Evolutionary conservation across 2,888 invertebrate genomes (phyloP), one percentile per base, ranked within the genome.

Genomic region (Phlogophora meticulosa): DNA sequence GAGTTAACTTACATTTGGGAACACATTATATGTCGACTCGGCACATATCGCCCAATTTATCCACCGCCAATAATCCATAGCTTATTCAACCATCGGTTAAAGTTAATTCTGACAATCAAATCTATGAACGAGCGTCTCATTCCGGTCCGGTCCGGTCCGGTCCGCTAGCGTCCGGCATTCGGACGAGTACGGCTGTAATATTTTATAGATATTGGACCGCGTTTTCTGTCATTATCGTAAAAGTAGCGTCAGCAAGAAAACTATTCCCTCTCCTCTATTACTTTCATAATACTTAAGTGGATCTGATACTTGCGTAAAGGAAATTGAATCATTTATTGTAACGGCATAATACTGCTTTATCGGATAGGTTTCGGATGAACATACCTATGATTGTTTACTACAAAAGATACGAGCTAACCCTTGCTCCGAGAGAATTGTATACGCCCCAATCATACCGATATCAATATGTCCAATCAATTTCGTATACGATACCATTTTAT

Each of bases 261-360:
- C 95, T 94, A 94, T 94, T 94, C 93, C 90, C 90, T 91, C 89
- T 89, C 90, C 83, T 92, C 91, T 93, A 94, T 94, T 94, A 91
- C 95, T 93, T 92, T 94, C 93, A 94, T 95, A 95, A 95, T 94
- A 94, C 93, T 94, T 94, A 95, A 95, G 94, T 94, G 94, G 94
- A 94, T 92, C 90, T 89, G 92, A 93, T 94, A 93, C 92, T 94
- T 93, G 92, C 91, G 92, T 93, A 91, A 89, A 92, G 93, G 92
- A 93, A 94, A 95, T 95, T 94, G 94, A 94, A 95, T 95, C 95
- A 94, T 93, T 94, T 94, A 94, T 94, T 94, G 94, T 93, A 93
- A 94, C 88, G 89, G 90, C 84, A 90, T 91, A 91, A 93, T 93
- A 92, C 91, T 90, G 91, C 88, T 93, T 92, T 92, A 92, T 94